Conservation (phyloP, 1,140 invertebrate species). For the Hyles euphorbiae region DNA sequence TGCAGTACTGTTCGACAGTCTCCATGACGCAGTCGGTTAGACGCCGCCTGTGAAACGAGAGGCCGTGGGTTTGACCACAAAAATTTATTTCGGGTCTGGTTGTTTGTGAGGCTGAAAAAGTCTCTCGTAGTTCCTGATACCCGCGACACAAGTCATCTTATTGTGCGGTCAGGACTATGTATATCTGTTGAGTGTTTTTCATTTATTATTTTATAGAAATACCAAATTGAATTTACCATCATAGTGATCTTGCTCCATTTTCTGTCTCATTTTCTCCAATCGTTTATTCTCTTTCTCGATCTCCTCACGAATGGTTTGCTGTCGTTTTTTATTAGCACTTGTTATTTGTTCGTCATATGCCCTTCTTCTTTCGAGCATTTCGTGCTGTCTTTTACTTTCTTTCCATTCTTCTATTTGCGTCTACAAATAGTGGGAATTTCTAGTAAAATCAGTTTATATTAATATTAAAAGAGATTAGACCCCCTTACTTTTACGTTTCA, state of each 20-base stretch:
- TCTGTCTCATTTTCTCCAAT: conserved; percentile 52
- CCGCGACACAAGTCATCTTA: too few species aligned
- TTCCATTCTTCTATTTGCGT: conserved; percentile 27
- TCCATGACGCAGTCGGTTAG: too few species aligned
- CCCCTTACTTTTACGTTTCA: too few species aligned
- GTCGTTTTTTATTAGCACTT: conserved; percentile 48
- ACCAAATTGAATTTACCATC: conserved; percentile 33
- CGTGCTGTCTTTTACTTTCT: conserved; percentile 33
- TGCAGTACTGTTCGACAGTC: too few species aligned
- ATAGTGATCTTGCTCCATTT: conserved; percentile 61
- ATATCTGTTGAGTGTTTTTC: too few species aligned
- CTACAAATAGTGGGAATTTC: conserved; percentile 31
- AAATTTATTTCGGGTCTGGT: too few species aligned
- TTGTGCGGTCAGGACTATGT: too few species aligned
- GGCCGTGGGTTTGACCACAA: too few species aligned
- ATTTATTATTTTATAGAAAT: background rate
- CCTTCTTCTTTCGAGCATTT: conserved; percentile 47
- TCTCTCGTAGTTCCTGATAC: too few species aligned
- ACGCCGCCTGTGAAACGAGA: too few species aligned
- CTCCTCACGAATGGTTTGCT: conserved; percentile 38
- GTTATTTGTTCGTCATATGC: conserved; percentile 60
- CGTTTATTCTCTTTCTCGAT: conserved; percentile 52
- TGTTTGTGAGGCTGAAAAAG: too few species aligned
- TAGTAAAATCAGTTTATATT: conserved; percentile 7
- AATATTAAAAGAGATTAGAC: too few species aligned